These are phyloP conservation scores for Pseudolaguvia tuberculata DNA, from an alignment of 2,113 vertebrate species.

Conservation along the genomic window DNA sequence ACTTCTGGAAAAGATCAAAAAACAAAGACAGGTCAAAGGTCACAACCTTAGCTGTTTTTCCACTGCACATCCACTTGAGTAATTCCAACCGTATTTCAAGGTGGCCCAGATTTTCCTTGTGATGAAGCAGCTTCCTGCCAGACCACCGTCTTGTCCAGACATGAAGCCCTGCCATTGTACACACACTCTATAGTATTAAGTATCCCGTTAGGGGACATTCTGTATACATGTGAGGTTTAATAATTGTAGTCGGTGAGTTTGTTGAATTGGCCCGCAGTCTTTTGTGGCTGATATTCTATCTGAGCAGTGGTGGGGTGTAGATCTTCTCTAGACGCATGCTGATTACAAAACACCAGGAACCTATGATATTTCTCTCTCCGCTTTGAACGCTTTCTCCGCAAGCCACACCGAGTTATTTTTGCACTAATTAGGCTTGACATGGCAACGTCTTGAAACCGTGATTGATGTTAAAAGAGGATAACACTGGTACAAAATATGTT, in stretches of 20 bases:
- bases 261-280: slow-evolving; percentile 23
- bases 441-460: neutral
- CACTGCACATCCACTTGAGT: slow-evolving; percentile 39
- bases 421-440: slow-evolving; percentile 12
- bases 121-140: slow-evolving; percentile 38
- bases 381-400: slow-evolving; percentile 44
- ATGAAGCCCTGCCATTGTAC: slow-evolving; percentile 18
- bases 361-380: slow-evolving; percentile 21
- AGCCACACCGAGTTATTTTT: slow-evolving; percentile 22
- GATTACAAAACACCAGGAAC: slow-evolving; percentile 22
- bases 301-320: slow-evolving; percentile 5
- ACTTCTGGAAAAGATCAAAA: neutral
- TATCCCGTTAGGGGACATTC: slow-evolving; percentile 20
- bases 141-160: slow-evolving; percentile 54
- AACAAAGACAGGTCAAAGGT: slow-evolving; percentile 11
- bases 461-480: neutral
- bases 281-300: slow-evolving; percentile 40
- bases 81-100: slow-evolving; percentile 47
- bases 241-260: slow-evolving; percentile 23
- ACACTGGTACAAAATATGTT: neutral
- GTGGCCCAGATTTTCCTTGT: slow-evolving; percentile 47
- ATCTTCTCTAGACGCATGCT: slow-evolving; percentile 34
- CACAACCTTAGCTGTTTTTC: slow-evolving; percentile 56
- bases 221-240: slow-evolving; percentile 36
- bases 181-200: slow-evolving; percentile 25